A percentile compares a stretch with the other conserved stretches of the same genome.
Conservation (phyloP, 2,888 invertebrate species). For the Euproctis similis region DNA sequence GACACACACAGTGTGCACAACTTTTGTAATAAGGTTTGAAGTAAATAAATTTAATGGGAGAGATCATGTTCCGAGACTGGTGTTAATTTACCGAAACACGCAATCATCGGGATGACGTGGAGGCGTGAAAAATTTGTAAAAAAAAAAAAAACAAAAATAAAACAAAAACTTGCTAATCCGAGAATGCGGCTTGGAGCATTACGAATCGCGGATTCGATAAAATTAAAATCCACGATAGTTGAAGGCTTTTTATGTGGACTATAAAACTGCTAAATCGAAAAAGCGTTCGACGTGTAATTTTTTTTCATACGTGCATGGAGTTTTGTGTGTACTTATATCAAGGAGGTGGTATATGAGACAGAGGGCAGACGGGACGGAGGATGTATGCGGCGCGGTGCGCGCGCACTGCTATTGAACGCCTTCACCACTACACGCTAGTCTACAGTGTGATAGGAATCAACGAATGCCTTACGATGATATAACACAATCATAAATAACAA, state of each 20-base stretch:
- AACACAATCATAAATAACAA: constrained; percentile 3
- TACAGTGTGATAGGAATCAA: constrained; percentile 10
- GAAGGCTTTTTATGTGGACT: constrained; percentile 21
- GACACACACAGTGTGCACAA: constrained; percentile 23
- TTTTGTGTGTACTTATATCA: constrained; percentile 4
- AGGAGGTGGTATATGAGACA: constrained; percentile 13
- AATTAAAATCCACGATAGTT: constrained; percentile 22
- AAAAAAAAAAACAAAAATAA: too few species aligned
- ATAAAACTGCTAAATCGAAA: constrained; percentile 22
- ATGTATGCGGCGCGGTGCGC: constrained; percentile 45
- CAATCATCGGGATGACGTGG: constrained; percentile 34
- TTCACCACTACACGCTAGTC: constrained; percentile 4
- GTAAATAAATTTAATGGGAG: too few species aligned
- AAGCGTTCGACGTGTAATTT: constrained; percentile 9
- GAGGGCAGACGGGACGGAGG: constrained; percentile 10
- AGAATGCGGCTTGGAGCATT: constrained; percentile 16
- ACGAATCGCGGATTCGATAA: constrained; percentile 22
- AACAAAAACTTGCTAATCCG: constrained; percentile 21
- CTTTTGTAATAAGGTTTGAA: constrained; percentile 54
- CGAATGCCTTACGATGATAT: constrained; percentile 11
- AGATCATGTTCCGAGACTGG: constrained; percentile 41
- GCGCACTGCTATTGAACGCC: constrained; percentile 44
- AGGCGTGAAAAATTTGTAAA: constrained; percentile 24
- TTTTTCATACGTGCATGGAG: not conserved
- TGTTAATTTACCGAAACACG: constrained; percentile 37